Evolutionary conservation across 1,140 invertebrate genomes (phyloP), one percentile per base, ranked within the genome.

Genomic region (Brachionus angularis): DNA sequence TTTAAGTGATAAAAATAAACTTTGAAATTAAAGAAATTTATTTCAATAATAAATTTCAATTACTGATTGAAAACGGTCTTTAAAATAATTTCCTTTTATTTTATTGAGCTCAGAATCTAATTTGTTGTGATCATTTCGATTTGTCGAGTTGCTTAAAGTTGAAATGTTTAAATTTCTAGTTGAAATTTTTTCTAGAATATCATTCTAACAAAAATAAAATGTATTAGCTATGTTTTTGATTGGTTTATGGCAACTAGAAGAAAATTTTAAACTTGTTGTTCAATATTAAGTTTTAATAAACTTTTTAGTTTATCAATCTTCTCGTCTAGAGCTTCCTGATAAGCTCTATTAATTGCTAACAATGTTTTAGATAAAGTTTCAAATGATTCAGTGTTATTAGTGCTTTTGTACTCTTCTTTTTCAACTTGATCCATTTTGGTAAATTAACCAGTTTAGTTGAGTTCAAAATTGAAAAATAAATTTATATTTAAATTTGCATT

Each of bases 41-140:
- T n/a, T n/a, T n/a, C n/a, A n/a, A n/a, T n/a, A n/a, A n/a, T n/a
- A n/a, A n/a, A n/a, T n/a, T n/a, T n/a, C n/a, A n/a, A n/a, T 34
- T 50, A 67, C 62, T 3, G 62, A 67, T 33, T 67, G 42, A 50
- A 47, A 67, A 10, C 62, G n/a, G 29, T 67, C 62, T 47, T 50
- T 67, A n/a, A 49, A 67, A 46, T 67, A 67, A 23, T 23, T 67
- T n/a, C 62, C 62, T 23, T 67, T 67, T 5, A 67, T 47, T 16
- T 67, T 67, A 18, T 18, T 50, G 0, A 67, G 12, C n/a, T 67
- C 62, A 21, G 12, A 8, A 14, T 67, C 62, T 14, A 58, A 67
- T 47, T 67, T 67, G 25, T 21, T 25, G 8, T 8, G 18, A 10
- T 67, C 62, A 27, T 1, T 16, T 64, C 36, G 33, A 5, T 46